Evolutionary conservation across 1,140 invertebrate genomes (phyloP).

Genomic region (Drosophila nigrodunni): DNA sequence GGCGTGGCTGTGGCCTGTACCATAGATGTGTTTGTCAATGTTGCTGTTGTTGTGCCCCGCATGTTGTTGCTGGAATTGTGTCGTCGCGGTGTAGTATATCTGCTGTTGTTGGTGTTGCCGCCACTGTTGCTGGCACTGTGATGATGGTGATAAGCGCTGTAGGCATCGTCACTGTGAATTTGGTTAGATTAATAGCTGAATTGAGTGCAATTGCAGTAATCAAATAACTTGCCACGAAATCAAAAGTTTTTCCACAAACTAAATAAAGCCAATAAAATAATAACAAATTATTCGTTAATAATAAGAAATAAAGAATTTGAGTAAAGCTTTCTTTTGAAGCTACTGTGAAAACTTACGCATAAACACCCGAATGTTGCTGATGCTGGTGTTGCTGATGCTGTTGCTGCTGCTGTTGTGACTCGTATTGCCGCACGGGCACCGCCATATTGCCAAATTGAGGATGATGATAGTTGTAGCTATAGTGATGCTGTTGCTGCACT

Average conservation of each 20-base stretch:
- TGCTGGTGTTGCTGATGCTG: conserved; percentile 49
- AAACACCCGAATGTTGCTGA: conserved; percentile 53
- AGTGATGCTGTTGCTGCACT: conserved; percentile 58
- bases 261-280: conserved; percentile 12
- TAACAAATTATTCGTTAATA: neutral
- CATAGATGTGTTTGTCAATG: conserved; percentile 20
- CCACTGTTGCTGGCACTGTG: conserved; percentile 45
- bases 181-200: conserved; percentile 12
- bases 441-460: conserved; percentile 77
- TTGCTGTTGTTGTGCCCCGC: conserved; percentile 43
- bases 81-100: conserved; percentile 64
- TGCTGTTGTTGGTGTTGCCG: conserved; percentile 39
- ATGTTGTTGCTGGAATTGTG: conserved; percentile 72
- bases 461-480: conserved; percentile 76
- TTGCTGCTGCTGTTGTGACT: conserved; percentile 47
- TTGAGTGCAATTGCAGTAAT: conserved; percentile 1
- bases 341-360: conserved; percentile 38
- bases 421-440: conserved; percentile 64
- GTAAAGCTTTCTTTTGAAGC: neutral
- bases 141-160: conserved; percentile 67
- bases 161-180: conserved; percentile 61
- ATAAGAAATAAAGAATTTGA: neutral
- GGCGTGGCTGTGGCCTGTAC: conserved; percentile 22
- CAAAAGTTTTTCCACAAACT: conserved; percentile 2
- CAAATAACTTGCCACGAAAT: conserved; percentile 8